Conservation (phyloP, 1,140 invertebrate species). For the Archivesica marissinica region DNA sequence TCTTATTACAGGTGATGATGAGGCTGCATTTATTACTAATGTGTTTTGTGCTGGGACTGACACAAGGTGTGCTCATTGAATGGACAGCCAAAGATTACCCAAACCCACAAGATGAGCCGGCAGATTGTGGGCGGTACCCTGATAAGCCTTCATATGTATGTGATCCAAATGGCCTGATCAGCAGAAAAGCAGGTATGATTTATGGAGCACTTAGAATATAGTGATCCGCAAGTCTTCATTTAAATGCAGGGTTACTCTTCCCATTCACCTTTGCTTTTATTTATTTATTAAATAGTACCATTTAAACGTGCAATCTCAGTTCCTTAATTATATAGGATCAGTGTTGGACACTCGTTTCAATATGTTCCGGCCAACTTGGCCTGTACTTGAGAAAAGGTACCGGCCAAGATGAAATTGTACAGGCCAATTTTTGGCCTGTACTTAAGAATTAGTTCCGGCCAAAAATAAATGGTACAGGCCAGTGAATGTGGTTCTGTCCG, state of each 20-base stretch:
- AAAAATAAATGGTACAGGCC: too few relatives aligned
- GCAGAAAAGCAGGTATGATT: constrained; percentile 56
- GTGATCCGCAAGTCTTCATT: neutral
- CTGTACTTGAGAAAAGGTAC: too few relatives aligned
- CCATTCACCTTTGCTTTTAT: neutral
- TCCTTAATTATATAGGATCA: neutral
- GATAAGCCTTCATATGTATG: constrained; percentile 62
- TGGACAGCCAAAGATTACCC: constrained; percentile 65
- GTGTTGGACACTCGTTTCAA: neutral
- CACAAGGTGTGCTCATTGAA: constrained; percentile 33
- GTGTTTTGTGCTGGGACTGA: neutral
- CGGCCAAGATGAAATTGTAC: too few relatives aligned
- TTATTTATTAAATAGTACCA: too few relatives aligned
- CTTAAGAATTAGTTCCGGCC: too few relatives aligned
- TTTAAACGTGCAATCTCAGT: neutral
- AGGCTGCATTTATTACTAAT: neutral
- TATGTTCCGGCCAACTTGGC: too few relatives aligned
- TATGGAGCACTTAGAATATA: neutral
- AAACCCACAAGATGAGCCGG: constrained; percentile 63
- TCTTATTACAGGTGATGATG: neutral
- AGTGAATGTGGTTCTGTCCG: too few relatives aligned
- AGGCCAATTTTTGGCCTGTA: too few relatives aligned
- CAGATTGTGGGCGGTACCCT: constrained; percentile 59
- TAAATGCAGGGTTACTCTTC: neutral
- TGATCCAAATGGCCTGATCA: constrained; percentile 69